Evolutionary conservation across 2,797 vertebrate genomes (phyloP), one percentile per base, ranked within the genome.

Genomic region (Nyctalus aviator): DNA sequence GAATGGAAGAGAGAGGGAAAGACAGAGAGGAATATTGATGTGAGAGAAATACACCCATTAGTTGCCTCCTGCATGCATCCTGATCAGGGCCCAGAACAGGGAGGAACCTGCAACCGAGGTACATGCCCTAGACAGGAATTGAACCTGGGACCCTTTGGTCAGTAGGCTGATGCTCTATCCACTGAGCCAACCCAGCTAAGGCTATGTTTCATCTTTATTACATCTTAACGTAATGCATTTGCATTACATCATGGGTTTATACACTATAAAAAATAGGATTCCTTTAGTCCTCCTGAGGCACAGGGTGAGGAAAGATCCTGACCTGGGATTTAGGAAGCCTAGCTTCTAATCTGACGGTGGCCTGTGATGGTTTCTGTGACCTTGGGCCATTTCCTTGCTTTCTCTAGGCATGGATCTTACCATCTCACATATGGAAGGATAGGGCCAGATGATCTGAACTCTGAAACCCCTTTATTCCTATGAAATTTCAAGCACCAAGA

Each of bases 401-500:
- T 93, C 55, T 55, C 32, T 88, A 73, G 32, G 53, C 55, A 90
- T 95, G 72, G 82, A 62, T 73, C 89, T 88, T 72, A 84, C 13
- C 46, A n/a, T 64, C 59, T 90, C 35, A 46, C 78, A 89, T 55
- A 89, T 81, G 48, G 90, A 95, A 84, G 92, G 88, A 78, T 41
- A 76, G 50, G n/a, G 18, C 59, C 83, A 82, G 75, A 37, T 50
- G 76, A 89, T 72, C 32, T 69, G 87, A 71, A 50, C 62, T 89
- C 20, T 68, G 55, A 95, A 89, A 41, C 20, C 23, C 32, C 76
- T 94, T 89, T 87, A 85, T 82, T 81, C 37, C 73, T 84, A 5
- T 90, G 75, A 32, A 46, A 91, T 85, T 91, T 93, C 48, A 78
- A 84, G 82, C 91, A 71, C 55, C 78, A 88, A 84, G 76, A 88